Evolutionary conservation across 2,113 vertebrate species (phyloP), one percentile per base, ranked within the genome.

Genomic region (Loxodonta africana): DNA sequence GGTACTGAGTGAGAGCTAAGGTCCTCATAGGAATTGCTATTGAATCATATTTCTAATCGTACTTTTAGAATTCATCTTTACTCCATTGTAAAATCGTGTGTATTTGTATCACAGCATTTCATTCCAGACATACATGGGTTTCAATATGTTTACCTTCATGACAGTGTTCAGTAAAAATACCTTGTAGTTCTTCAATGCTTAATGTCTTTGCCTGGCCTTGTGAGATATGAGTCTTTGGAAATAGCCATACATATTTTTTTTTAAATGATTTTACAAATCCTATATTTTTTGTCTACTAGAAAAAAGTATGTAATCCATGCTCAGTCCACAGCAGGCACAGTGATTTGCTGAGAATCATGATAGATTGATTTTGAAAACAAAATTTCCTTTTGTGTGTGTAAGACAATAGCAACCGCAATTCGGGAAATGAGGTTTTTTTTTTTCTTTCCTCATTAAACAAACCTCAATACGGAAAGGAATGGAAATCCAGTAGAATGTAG

Each of bases 291-390:
- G 18, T 60, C 84, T 96, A 71, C 81, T 67, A 92, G n/a, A 83
- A 33, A 85, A 91, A 95, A 91, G 33, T 95, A 44, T 83, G 80
- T 86, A 95, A 97, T 95, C 65, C 60, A 63, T 82, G 91, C 95
- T 57, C 46, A 94, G 62, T 93, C 91, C 95, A 33, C 94, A 97
- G 92, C 88, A 96, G 92, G 23, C 82, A n/a, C 73, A 67, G 20
- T 94, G 26, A 88, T 82, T 98, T 91, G 84, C 83, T 95, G 74
- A 88, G 85, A 94, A 74, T 98, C 94, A 78, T 28, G 83, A 90
- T 87, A 93, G 76, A 92, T 94, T 97, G 94, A 93, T 98, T 98
- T 95, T 94, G 94, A 97, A 98, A 98, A 97, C 71, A 98, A 97
- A 98, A 95, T n/a, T 57, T 30, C 92, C 83, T 67, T 93, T 82